Conservation (phyloP, 2,888 invertebrate genomes). For the Caenorhabditis wallacei region DNA sequence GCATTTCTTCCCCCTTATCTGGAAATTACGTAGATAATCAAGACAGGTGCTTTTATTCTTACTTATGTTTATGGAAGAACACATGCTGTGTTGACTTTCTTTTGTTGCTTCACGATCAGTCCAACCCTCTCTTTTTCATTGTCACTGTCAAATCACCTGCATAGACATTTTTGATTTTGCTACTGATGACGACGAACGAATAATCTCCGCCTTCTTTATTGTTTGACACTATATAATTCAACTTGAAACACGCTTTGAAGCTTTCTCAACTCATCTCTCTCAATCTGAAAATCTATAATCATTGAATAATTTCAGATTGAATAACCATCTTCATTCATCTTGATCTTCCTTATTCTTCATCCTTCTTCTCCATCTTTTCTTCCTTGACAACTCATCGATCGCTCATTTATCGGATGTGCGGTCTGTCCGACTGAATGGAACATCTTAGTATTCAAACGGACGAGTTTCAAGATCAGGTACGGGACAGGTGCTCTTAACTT, state of each 20-base stretch:
- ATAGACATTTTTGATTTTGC: conserved; percentile 34
- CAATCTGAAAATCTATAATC: conserved; percentile 4
- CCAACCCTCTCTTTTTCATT: conserved; percentile 1
- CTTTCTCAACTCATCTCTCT: background rate
- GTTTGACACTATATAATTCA: conserved; percentile 22
- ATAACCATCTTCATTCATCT: conserved; percentile 1
- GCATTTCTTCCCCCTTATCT: background rate
- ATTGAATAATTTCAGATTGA: conserved; percentile 39
- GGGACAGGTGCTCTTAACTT: conserved; percentile 37
- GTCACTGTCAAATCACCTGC: conserved; percentile 53
- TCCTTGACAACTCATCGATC: conserved; percentile 4
- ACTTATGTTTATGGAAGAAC: conserved; percentile 21
- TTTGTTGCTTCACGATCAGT: conserved; percentile 20
- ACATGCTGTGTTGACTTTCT: conserved; percentile 41
- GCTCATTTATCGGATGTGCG: conserved; percentile 51
- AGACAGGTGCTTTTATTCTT: conserved; percentile 27
- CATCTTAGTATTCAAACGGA: conserved; percentile 54
- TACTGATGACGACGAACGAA: conserved; percentile 43
- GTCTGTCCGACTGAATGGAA: conserved; percentile 59
- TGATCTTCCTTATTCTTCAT: background rate
- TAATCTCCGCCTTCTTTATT: conserved; percentile 8
- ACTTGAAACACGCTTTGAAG: background rate
- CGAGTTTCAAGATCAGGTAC: conserved; percentile 53
- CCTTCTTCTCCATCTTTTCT: background rate
- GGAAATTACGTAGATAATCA: conserved; percentile 48